phyloP scores from a whole-genome alignment of 2,888 invertebrate genomes.

The Drosophila algonquin region DNA sequence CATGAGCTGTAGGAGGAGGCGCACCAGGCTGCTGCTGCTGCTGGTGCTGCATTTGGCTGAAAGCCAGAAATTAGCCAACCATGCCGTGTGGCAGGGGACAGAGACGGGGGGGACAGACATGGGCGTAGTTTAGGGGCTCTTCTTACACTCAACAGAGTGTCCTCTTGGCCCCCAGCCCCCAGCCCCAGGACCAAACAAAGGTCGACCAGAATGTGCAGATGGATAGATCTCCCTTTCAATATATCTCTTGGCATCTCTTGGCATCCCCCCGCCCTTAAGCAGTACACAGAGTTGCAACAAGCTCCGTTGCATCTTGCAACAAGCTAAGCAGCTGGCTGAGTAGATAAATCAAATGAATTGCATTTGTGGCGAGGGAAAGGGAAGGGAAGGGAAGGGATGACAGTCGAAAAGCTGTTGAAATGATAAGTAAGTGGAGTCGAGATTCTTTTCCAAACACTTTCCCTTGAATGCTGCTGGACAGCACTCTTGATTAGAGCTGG shows the following conservation, averaged over 20 bases:
- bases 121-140: not conserved
- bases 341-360: conserved; percentile 58
- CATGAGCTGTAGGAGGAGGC: conserved; percentile 1
- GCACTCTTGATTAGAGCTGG: conserved; percentile 26
- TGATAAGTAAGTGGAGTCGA: conserved; percentile 16
- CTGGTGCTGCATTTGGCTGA: conserved; percentile 46
- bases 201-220: not conserved
- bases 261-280: not conserved
- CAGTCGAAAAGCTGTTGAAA: conserved; percentile 11
- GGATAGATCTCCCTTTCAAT: not conserved
- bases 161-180: not conserved
- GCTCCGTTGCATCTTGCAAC: conserved; percentile 3
- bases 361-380: conserved; percentile 22
- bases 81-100: not conserved
- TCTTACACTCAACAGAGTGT: not conserved
- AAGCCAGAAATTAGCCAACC: conserved; percentile 67
- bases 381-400: conserved; percentile 1
- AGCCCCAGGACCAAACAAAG: not conserved
- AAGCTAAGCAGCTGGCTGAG: conserved; percentile 22
- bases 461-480: not conserved
- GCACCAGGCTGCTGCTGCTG: conserved; percentile 9
- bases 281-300: not conserved
- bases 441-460: conserved; percentile 18
- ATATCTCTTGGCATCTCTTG: not conserved
- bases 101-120: not conserved